Base-by-base conservation (phyloP, 1,140 invertebrate species). In the Bombyx mandarina region DNA sequence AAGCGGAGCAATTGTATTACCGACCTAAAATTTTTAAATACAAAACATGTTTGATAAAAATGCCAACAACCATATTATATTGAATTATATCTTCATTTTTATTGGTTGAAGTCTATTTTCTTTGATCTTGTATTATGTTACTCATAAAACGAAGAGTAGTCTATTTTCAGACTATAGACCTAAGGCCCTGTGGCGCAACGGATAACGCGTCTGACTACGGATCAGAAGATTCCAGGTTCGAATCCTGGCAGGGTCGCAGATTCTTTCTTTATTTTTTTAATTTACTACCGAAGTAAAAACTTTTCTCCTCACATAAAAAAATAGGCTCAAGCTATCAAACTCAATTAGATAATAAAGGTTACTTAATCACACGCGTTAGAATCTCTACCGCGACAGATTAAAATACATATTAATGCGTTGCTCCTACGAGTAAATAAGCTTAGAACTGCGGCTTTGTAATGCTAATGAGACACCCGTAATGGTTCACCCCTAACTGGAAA, bases 211-310 rank as follows among this genome's bases (percentile, higher is more conserved):
- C 93, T 94, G 76, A 79, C 76, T 79, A 77, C 76, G 76, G 76
- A 79, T 79, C 93, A 94, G 92, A 94, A 94, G 93, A 94, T 94
- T 94, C 93, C 93, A 94, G 93, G 93, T 94, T 94, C 93, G 93
- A 95, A 94, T 95, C 93, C 93, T 94, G 93, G 93, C 93, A 94
- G 90, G 93, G 92, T 94, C 84, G 82, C 54, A 51, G 52, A 54
- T 58, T 61, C 61, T 60, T 61, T 65, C 54, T 61, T 52, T 65
- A 62, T 69, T 57, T 67, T 68, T 64, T 60, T 63, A 12, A 49
- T 57, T 46, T 52, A 58, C 46, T 43, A 56, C 56, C 47, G 47
- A 45, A 53, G 8, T 4, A 35, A 35, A 2, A 35, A 35, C 26
- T 35, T 35, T 35, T 35, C 1, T 35, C 26, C 26, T 35, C 4